Base-by-base conservation (phyloP, 2,888 invertebrate species). In the Drosophila meridionalis region DNA sequence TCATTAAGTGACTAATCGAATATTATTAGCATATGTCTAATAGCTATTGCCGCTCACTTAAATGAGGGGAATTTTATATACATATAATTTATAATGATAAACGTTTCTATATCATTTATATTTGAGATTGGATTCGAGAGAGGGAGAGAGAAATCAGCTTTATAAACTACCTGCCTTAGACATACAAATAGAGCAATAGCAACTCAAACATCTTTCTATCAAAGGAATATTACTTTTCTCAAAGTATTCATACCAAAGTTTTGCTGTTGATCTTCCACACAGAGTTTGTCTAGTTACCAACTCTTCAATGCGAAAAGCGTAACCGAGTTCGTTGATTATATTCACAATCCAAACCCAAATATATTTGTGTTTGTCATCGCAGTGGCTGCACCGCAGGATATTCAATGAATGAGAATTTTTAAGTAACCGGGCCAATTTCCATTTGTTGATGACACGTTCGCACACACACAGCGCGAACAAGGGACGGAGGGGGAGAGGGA, bases 401-500 rank as follows among this genome's bases (percentile, higher is more conserved):
- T 63, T 32, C 57, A 36, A 57, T 69, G 79, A 65, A 81, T 76
- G 79, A 36, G 59, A 76, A 66, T 67, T 69, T 68, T 74, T 60
- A 61, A 80, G 61, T 74, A 52, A 65, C 53, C 66, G 34, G 50
- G 47, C 50, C 53, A 69, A 76, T 72, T 72, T 69, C 59, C 69
- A 70, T 76, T 80, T 80, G 81, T 78, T 69, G 78, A 70, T 72
- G 72, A 76, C 81, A 78, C 81, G 80, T 80, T 73, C 63, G 38
- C 63, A 64, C 69, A 61, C 67, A 57, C 63, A 60, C 47, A 7
- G 47, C 0, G 47, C 9, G 43, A 47, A 6, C 28, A 26, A 20
- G 30, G 50, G 14, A 73, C 32, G 5, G 34, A 45, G 32, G 48
- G n/a, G 34, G 47, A 47, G 30, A 30, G 34, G 53, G 56, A 32